Evolutionary conservation across 2,113 vertebrate species (phyloP).

Genomic region (Pelecanus crispus): DNA sequence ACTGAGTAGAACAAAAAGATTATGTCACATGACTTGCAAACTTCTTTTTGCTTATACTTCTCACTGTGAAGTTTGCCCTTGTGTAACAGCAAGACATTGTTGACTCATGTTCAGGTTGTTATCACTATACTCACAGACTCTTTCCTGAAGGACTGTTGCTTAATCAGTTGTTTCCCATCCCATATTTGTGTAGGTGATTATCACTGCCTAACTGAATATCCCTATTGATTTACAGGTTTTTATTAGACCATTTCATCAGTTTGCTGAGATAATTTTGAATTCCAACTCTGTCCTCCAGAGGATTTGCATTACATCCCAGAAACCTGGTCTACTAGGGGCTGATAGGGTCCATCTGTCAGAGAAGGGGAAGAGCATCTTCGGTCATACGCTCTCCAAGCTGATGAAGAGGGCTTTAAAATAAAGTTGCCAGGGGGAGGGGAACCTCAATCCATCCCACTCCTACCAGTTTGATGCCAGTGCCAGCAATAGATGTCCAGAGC

Average conservation of each 20-base stretch:
- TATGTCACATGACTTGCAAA: not conserved
- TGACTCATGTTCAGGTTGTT: slow-evolving; percentile 44
- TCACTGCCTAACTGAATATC: slow-evolving; percentile 40
- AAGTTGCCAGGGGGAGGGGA: too few relatives aligned
- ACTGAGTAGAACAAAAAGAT: not conserved
- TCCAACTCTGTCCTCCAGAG: not conserved
- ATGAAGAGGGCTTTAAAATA: too few relatives aligned
- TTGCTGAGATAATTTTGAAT: slow-evolving; percentile 22
- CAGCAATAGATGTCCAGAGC: too few relatives aligned
- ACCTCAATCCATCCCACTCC: too few relatives aligned
- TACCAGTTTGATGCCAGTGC: too few relatives aligned
- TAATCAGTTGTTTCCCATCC: slow-evolving; percentile 51
- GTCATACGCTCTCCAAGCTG: too few relatives aligned
- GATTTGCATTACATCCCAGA: not conserved
- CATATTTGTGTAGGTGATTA: slow-evolving; percentile 43
- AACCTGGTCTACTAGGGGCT: too few relatives aligned
- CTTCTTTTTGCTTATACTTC: not conserved
- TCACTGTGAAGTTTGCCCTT: slow-evolving; percentile 29
- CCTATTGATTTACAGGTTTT: slow-evolving; percentile 40
- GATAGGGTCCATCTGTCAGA: too few relatives aligned
- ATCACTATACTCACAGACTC: slow-evolving; percentile 34
- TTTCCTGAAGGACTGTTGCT: slow-evolving; percentile 56
- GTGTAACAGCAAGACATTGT: slow-evolving; percentile 22
- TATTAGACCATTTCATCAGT: slow-evolving; percentile 34
- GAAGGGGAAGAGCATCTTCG: too few relatives aligned